These are phyloP conservation scores for Lophotriccus pileatus DNA, from an alignment of 2,797 vertebrate species.

Conservation along the genomic window DNA sequence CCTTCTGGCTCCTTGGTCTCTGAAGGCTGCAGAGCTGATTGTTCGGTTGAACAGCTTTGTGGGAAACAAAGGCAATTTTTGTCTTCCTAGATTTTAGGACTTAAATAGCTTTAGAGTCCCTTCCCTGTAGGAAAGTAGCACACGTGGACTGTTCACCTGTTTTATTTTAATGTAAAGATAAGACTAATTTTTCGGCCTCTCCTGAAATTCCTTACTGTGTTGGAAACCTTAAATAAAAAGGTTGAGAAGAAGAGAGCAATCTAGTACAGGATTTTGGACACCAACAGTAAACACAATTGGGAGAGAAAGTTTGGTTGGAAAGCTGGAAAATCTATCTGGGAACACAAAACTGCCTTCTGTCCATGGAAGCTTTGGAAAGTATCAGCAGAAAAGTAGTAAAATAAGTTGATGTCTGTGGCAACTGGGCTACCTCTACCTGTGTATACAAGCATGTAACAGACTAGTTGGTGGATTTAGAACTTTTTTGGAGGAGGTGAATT, in stretches of 20 bases:
- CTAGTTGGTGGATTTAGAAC: background rate
- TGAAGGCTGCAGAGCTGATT: background rate
- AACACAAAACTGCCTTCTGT: rapidly evolving
- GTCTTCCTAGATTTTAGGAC: background rate
- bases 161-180: background rate
- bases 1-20: background rate
- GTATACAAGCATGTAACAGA: background rate
- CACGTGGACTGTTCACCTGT: background rate
- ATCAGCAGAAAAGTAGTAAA: background rate
- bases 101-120: background rate
- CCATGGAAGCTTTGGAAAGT: background rate
- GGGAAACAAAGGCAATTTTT: background rate
- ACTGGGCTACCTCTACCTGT: background rate
- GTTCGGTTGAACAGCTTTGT: background rate
- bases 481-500: background rate
- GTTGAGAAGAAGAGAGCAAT: background rate
- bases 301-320: background rate
- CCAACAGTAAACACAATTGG: background rate
- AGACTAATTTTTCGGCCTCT: background rate
- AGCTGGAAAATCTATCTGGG: background rate
- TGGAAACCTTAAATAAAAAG: background rate
- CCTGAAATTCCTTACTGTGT: background rate
- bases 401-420: background rate
- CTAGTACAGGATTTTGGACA: background rate
- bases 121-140: background rate